A percentile compares a stretch with the other conserved stretches of the same genome.
These are phyloP conservation scores for Cygnus buccinator DNA, from an alignment of 2,113 vertebrate species.

Conservation along the genomic window DNA sequence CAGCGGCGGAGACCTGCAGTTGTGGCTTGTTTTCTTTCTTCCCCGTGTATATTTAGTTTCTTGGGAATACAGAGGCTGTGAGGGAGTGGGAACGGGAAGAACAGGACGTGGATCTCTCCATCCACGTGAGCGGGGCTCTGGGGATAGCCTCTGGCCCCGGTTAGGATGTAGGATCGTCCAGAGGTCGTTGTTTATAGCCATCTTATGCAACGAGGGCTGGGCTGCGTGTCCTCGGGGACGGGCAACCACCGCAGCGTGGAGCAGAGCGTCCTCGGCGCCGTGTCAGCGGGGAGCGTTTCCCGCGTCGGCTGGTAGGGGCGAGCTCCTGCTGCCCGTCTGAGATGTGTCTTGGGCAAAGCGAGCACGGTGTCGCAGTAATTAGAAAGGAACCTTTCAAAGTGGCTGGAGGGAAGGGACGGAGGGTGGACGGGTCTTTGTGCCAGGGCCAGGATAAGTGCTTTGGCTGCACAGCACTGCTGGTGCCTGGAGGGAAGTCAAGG, in stretches of 20 bases:
- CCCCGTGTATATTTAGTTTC: neutral
- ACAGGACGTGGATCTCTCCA: neutral
- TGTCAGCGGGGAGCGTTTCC: neutral
- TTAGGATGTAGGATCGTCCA: neutral
- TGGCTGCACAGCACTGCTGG: neutral
- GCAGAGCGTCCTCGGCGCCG: slow-evolving; percentile 31
- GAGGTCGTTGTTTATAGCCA: neutral
- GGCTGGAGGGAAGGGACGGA: neutral
- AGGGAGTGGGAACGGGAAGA: neutral
- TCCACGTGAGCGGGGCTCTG: neutral
- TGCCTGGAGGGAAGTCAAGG: neutral
- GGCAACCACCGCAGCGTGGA: neutral
- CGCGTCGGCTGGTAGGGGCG: neutral
- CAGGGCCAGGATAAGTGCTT: neutral
- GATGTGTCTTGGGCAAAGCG: neutral
- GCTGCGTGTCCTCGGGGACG: neutral
- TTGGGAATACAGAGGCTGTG: neutral
- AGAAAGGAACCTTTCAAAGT: neutral
- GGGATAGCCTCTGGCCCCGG: neutral
- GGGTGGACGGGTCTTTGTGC: neutral
- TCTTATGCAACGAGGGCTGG: neutral
- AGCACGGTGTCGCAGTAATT: neutral
- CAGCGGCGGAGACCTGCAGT: neutral
- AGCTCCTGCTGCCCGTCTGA: neutral
- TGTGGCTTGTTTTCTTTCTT: neutral